A percentile compares a stretch with the other conserved stretches of the same genome.
phyloP scores from a whole-genome alignment of 2,888 invertebrate genomes.

The Nysson spinosus region DNA sequence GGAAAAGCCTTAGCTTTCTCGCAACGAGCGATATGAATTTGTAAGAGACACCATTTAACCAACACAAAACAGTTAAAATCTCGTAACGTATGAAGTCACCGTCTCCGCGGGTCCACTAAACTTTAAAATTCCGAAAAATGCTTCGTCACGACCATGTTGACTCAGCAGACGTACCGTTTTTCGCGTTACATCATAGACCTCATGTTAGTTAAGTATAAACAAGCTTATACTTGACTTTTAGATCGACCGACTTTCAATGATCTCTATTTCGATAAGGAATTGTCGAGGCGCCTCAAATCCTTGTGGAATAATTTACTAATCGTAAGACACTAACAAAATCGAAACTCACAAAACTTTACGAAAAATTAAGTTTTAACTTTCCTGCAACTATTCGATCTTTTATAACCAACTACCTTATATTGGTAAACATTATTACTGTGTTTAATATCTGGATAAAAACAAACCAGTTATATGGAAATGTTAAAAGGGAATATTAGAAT shows the following conservation, averaged over 20 bases:
- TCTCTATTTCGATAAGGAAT: slow-evolving; percentile 25
- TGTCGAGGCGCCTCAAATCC: slow-evolving; percentile 2
- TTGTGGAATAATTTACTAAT: slow-evolving; percentile 16
- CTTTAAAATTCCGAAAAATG: neutral
- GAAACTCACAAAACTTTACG: too few species aligned
- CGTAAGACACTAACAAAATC: neutral
- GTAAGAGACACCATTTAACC: too few species aligned
- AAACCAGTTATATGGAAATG: too few species aligned
- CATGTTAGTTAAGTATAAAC: slow-evolving; percentile 12
- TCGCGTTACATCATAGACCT: neutral
- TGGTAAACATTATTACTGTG: too few species aligned
- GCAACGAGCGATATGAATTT: too few species aligned
- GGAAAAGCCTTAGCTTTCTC: too few species aligned
- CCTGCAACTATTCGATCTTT: too few species aligned
- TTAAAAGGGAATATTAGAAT: too few species aligned
- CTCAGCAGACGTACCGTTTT: neutral
- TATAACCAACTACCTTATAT: too few species aligned
- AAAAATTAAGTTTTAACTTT: too few species aligned
- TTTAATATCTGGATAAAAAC: too few species aligned
- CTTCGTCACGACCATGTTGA: neutral
- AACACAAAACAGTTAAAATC: neutral
- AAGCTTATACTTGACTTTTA: slow-evolving; percentile 21
- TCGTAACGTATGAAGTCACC: too few species aligned
- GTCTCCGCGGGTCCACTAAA: neutral
- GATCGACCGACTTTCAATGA: slow-evolving; percentile 8